Conservation (phyloP, 1,140 invertebrate genomes). For the Paralvinella palmiformis region DNA sequence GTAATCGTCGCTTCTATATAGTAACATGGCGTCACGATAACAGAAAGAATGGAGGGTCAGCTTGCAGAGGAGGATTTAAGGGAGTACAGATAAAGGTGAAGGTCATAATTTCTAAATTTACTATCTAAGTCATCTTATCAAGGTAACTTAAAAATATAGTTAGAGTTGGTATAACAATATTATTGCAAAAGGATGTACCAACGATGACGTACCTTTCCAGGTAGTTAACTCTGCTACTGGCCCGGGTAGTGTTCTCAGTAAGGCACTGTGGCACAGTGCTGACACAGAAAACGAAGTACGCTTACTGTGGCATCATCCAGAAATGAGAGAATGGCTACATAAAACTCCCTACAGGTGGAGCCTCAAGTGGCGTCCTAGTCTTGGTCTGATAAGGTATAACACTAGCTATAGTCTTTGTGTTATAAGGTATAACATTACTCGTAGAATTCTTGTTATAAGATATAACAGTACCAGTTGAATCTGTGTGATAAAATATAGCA, state of each 20-base stretch:
- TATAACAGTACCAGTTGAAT: no score
- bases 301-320: conserved; percentile 29
- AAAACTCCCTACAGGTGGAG: conserved; percentile 27
- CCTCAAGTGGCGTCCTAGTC: conserved; percentile 25
- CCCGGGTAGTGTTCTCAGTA: neutral
- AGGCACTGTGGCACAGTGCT: conserved; percentile 6
- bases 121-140: no score
- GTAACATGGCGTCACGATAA: neutral
- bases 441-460: no score
- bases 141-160: no score
- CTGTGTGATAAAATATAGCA: no score
- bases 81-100: conserved; percentile 11
- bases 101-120: neutral
- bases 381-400: conserved; percentile 27
- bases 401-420: no score
- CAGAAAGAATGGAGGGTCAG: conserved; percentile 15
- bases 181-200: no score
- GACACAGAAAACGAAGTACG: neutral
- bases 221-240: conserved; percentile 8
- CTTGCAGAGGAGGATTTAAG: conserved; percentile 25
- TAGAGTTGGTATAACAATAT: no score
- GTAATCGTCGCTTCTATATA: conserved; percentile 5
- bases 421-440: no score
- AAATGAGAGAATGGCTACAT: conserved; percentile 25
- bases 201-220: no score